Evolutionary conservation across 2,888 invertebrate genomes (phyloP), one percentile per base, ranked within the genome.

Genomic region (Salpingus planirostris): DNA sequence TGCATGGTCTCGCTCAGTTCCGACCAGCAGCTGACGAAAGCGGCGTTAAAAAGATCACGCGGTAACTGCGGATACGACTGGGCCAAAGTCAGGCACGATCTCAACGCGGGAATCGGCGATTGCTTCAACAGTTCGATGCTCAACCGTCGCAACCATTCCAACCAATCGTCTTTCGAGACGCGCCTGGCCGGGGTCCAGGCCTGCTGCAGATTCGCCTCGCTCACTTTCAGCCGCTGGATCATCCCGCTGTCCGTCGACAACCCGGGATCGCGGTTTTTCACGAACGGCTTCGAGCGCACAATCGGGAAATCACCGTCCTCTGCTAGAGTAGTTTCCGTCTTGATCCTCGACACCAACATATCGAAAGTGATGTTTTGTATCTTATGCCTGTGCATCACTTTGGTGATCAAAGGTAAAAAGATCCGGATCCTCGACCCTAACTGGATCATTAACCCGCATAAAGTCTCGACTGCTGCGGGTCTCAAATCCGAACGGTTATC

Each of bases 21-120:
- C 0, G 93, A 91, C 98, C 98, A 98, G 59, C 97, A 96, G 0
- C 96, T 96, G 5, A 98, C 93, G 63, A 98, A 98, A 0, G 97
- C 96, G 0, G 97, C 96, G 64, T 98, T 97, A 63, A 99, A 98
- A 14, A 98, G 66, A 59, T 98, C 97, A 27, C 93, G 78, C 1
- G 96, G 80, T n/a, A 98, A 69, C 54, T 95, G 93, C 0, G 90
- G 87, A 65, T 97, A 93, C 14, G 89, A 88, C 65, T 96, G 93
- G 0, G 93, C 92, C 11, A 96, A 65, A 1, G 87, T 82, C 55
- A 89, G 80, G 54, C 97, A 97, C 2, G 96, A 92, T 42, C 78
- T 74, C 13, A 98, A 66, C 0, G 96, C 93, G 3, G 95, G 92
- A 15, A 93, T 93, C 2, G 95, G 92, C 0, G 95, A 95, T 58